Evolutionary conservation across 2,888 invertebrate species (phyloP), one percentile per base, ranked within the genome.

Genomic region (Volucella zonaria): DNA sequence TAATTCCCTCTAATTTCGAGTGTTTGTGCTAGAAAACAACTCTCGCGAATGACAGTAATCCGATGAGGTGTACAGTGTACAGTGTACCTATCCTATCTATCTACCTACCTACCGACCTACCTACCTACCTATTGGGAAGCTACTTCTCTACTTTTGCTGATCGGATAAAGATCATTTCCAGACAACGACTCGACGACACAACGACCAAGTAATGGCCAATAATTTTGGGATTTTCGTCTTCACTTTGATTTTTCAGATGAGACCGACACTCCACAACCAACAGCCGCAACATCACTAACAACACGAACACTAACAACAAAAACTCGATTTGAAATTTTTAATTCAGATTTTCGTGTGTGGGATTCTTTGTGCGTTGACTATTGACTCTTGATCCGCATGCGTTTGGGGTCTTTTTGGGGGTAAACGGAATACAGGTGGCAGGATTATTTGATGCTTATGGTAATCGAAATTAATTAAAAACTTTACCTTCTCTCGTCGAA

Each of bases 391-490:
- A n/a, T 15, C 45, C 9, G 31, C 2, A 42, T 15, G 38, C 56
- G n/a, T 8, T 9, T 8, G n/a, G n/a, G 23, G 23, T n/a, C 10
- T 12, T 31, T 10, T n/a, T 61, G 42, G 31, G 54, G 31, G 40
- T 14, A 40, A 14, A 45, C n/a, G 38, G 66, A 78, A 66, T 66
- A 71, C 85, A 85, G 81, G 85, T 85, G 83, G 64, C 81, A 81
- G 85, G 85, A 85, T 85, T 85, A 85, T 76, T 81, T 68, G 81
- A 12, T 77, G 71, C 83, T 83, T 83, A 83, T 79, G 83, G 83
- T 83, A 83, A 83, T 81, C 71, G 81, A 85, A 85, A 81, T 85
- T 85, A 81, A 85, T 85, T 85, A 81, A 77, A 85, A 85, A 81
- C 62, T 77, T 81, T 81, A 62, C 68, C 85, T 58, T 67, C 80